Conservation (phyloP, 2,113 vertebrate genomes). For the Apaloderma vittatum region DNA sequence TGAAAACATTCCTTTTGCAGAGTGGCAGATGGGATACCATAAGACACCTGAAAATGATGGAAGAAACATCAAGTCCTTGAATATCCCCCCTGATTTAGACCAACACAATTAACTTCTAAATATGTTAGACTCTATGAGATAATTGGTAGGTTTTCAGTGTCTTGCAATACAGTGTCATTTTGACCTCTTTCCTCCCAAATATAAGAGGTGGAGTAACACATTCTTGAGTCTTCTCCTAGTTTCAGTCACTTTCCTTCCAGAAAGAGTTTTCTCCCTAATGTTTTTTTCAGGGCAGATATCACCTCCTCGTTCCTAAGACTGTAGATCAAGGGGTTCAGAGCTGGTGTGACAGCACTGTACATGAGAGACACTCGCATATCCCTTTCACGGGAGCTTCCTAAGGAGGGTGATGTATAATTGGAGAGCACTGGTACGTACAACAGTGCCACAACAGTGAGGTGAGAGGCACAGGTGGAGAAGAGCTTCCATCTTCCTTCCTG, state of each 20-base stretch:
- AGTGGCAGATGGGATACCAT: too few species aligned
- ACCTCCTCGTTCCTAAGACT: constrained; percentile 65
- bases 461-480: constrained; percentile 20
- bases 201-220: neutral
- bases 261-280: neutral
- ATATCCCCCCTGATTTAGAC: neutral
- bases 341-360: neutral
- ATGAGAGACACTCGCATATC: neutral
- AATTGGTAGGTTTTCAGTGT: neutral
- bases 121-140: neutral
- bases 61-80: neutral
- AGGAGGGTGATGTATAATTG: neutral
- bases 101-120: neutral
- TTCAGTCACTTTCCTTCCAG: neutral
- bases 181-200: neutral
- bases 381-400: neutral
- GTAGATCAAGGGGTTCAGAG: constrained; percentile 66
- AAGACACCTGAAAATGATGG: neutral
- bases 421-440: neutral
- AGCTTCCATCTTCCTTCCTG: neutral
- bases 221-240: neutral
- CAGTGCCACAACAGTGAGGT: neutral
- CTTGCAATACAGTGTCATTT: neutral
- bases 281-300: constrained; percentile 31
- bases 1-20: neutral